Conservation (phyloP, 2,888 invertebrate genomes). For the Caenorhabditis angaria region DNA sequence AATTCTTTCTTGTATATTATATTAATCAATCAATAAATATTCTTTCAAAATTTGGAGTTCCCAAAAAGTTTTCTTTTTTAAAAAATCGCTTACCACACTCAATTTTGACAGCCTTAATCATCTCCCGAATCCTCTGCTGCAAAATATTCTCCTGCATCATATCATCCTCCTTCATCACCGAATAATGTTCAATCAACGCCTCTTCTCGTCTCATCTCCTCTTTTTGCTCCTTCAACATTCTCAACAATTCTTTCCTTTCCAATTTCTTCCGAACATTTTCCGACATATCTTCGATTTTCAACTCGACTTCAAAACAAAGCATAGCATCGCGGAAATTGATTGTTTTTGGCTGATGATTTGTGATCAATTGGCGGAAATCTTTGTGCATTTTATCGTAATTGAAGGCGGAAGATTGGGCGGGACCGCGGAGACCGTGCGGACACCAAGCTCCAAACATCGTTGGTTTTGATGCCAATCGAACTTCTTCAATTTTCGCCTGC, state of each 20-base stretch:
- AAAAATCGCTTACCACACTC: neutral
- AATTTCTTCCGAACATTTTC: too few relatives aligned
- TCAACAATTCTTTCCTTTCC: too few relatives aligned
- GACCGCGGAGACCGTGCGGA: slow-evolving; percentile 34
- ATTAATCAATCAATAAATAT: neutral
- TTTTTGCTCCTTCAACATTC: neutral
- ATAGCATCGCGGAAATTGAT: slow-evolving; percentile 22
- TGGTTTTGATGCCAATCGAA: slow-evolving; percentile 11
- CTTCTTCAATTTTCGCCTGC: neutral
- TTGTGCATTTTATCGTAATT: slow-evolving; percentile 11
- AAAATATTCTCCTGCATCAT: too few relatives aligned
- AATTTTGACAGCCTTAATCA: neutral
- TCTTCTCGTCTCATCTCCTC: neutral
- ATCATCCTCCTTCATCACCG: too few relatives aligned
- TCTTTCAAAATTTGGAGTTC: neutral
- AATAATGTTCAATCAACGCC: too few relatives aligned
- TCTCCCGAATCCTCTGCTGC: too few relatives aligned
- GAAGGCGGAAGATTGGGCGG: slow-evolving; percentile 21
- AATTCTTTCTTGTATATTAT: neutral
- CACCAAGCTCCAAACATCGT: slow-evolving; percentile 39
- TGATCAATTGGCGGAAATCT: slow-evolving; percentile 24
- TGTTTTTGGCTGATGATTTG: slow-evolving; percentile 12
- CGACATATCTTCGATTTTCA: neutral
- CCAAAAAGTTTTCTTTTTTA: neutral
- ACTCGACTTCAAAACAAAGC: neutral